phyloP scores from a whole-genome alignment of 2,113 vertebrate genomes.

The Rhagologus leucostigma region DNA sequence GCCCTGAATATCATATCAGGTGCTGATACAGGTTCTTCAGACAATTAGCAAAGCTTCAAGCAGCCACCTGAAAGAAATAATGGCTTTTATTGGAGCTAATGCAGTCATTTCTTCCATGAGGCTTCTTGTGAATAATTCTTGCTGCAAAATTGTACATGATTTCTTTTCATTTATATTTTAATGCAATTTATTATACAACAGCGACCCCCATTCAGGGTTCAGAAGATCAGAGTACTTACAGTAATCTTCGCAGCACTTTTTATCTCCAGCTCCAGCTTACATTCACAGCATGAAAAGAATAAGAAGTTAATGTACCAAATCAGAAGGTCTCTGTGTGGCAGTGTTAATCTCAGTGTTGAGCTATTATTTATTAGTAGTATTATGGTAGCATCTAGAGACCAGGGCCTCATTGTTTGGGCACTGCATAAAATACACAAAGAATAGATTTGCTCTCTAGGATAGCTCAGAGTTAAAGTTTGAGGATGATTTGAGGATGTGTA shows the following conservation, averaged over 20 bases:
- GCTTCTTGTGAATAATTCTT: conserved; percentile 55
- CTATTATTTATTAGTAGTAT: conserved; percentile 53
- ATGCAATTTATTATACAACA: conserved; percentile 63
- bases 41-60: conserved; percentile 49
- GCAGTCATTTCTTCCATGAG: conserved; percentile 9
- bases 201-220: conserved; percentile 56
- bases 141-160: conserved; percentile 47
- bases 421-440: not conserved
- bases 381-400: not conserved
- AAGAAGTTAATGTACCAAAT: conserved; percentile 56
- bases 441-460: not conserved
- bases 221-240: conserved; percentile 57
- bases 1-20: not conserved
- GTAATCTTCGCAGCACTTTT: conserved; percentile 51
- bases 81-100: conserved; percentile 24
- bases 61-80: conserved; percentile 46
- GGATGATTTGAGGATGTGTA: not conserved
- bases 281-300: conserved; percentile 52
- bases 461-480: not conserved
- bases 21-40: not conserved
- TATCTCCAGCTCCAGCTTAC: conserved; percentile 49
- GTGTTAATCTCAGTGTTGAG: conserved; percentile 46
- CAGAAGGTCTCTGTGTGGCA: conserved; percentile 33
- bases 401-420: not conserved
- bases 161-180: conserved; percentile 69